Conservation (phyloP, 2,888 invertebrate species). For the Autographa pulchrina region DNA sequence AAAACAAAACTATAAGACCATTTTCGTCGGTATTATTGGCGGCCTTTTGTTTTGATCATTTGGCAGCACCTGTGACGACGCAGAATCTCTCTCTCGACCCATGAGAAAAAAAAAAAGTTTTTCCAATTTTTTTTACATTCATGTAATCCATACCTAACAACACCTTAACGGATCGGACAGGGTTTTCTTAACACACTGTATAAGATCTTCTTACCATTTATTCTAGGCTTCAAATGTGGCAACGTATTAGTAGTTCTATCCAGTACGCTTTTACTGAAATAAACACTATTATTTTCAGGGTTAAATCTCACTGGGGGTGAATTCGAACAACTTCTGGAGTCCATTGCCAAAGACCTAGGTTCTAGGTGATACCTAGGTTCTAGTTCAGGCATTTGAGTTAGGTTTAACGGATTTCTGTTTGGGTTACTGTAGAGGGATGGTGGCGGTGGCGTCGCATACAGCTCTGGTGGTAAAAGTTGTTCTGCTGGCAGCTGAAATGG, state of each 20-base stretch:
- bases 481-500: conserved; percentile 79
- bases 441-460: conserved; percentile 78
- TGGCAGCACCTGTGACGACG: no score
- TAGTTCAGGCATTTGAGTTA: conserved; percentile 81
- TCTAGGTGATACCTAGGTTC: conserved; percentile 72
- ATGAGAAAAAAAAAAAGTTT: no score
- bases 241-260: conserved; percentile 76
- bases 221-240: conserved; percentile 77
- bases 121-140: no score
- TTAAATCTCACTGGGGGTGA: conserved; percentile 83
- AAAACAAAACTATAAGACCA: no score
- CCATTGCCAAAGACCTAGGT: conserved; percentile 63
- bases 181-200: no score
- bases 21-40: no score
- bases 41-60: no score
- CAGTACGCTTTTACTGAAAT: conserved; percentile 74
- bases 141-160: no score
- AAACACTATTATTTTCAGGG: conserved; percentile 75
- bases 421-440: conserved; percentile 80
- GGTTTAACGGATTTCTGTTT: conserved; percentile 76
- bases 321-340: conserved; percentile 77
- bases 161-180: no score
- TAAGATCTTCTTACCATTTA: conserved; percentile 79
- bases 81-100: no score
- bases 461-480: conserved; percentile 83